A percentile compares a stretch with the other conserved stretches of the same genome.
phyloP scores from a whole-genome alignment of 1,140 invertebrate species.

The Drosophila virilis region DNA sequence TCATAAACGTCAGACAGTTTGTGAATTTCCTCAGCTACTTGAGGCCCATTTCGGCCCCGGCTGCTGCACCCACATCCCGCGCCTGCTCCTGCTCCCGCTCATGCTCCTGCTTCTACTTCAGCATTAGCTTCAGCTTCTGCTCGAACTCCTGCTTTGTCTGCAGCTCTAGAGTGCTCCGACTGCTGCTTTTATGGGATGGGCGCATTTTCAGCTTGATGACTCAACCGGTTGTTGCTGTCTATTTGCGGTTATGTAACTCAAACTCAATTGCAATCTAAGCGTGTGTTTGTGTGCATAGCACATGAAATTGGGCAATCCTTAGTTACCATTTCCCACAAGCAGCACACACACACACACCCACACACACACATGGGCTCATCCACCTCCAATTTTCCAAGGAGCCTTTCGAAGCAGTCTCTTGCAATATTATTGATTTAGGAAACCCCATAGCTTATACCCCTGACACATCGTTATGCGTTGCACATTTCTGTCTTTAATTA shows the following conservation, averaged over 20 bases:
- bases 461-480: conserved; percentile 27
- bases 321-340: not conserved
- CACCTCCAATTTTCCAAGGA: not conserved
- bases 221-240: conserved; percentile 65
- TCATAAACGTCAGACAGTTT: conserved; percentile 64
- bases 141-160: not conserved
- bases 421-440: conserved; percentile 39
- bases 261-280: conserved; percentile 61
- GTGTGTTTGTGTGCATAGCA: conserved; percentile 9
- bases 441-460: not conserved
- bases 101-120: no score
- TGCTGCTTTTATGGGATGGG: not conserved
- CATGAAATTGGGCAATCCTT: conserved; percentile 23
- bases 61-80: not conserved
- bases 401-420: conserved; percentile 1
- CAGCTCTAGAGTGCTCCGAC: no score
- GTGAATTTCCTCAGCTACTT: conserved; percentile 21
- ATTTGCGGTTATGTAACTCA: conserved; percentile 74
- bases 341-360: no score
- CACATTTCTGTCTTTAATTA: conserved; percentile 51
- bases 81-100: not conserved
- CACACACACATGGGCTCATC: no score
- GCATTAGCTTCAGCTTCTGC: not conserved
- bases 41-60: not conserved
- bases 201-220: conserved; percentile 55